Conservation (phyloP, 2,888 invertebrate genomes). For the Hetaerina titia region DNA sequence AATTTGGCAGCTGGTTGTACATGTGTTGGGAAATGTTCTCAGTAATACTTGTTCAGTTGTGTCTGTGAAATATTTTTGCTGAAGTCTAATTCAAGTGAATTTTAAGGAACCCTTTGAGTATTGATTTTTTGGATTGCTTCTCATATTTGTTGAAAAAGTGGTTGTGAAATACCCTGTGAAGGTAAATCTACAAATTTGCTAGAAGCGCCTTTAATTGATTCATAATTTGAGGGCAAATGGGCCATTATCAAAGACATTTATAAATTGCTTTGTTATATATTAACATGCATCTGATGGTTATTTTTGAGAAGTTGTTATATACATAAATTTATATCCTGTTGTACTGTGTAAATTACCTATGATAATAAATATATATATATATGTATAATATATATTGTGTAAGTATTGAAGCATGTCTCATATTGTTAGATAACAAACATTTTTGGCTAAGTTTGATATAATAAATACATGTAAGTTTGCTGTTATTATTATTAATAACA, state of each 20-base stretch:
- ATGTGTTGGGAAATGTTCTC: neutral
- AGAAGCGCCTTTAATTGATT: neutral
- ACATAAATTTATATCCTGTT: slow-evolving; percentile 48
- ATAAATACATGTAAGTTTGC: no score
- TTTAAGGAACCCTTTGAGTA: neutral
- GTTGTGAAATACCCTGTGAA: neutral
- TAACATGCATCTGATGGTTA: slow-evolving; percentile 41
- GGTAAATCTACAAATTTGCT: neutral
- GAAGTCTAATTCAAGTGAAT: neutral
- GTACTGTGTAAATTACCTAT: neutral
- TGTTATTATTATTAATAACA: no score
- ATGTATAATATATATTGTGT: neutral
- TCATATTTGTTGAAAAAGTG: neutral
- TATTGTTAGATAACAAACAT: no score
- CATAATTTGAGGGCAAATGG: neutral
- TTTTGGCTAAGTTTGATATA: no score
- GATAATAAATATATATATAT: neutral
- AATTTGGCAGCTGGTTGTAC: neutral
- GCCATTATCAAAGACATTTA: neutral
- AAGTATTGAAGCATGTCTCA: neutral
- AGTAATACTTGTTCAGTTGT: neutral
- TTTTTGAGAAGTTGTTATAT: slow-evolving; percentile 62
- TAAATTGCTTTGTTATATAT: slow-evolving; percentile 29
- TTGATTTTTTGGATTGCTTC: neutral
- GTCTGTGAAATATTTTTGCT: neutral